Evolutionary conservation across 2,888 invertebrate genomes (phyloP).

Genomic region (Ectropis crepuscularia): DNA sequence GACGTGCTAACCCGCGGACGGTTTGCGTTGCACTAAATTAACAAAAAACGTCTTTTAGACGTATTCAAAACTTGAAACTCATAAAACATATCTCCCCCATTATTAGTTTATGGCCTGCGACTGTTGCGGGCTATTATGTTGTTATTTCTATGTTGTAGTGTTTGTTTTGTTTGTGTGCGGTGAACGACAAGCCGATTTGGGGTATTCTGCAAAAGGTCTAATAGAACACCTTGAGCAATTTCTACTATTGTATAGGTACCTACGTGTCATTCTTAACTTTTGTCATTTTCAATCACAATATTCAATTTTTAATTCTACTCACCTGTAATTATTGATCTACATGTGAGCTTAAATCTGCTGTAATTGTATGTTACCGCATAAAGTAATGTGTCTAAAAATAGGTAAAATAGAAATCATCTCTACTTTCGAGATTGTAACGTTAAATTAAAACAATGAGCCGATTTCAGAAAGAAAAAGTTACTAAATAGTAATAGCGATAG

Average conservation of each 20-base stretch:
- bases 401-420: too few species aligned
- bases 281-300: not conserved
- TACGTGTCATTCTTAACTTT: not conserved
- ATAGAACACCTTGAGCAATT: constrained; percentile 24
- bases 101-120: constrained; percentile 83
- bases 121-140: constrained; percentile 80
- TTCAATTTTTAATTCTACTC: too few species aligned
- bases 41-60: constrained; percentile 70
- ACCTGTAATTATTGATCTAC: too few species aligned
- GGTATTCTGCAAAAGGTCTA: constrained; percentile 50
- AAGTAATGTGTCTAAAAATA: too few species aligned
- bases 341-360: too few species aligned
- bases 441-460: too few species aligned
- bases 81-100: constrained; percentile 84
- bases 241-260: constrained; percentile 4
- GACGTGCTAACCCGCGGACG: constrained; percentile 72
- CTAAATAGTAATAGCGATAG: too few species aligned
- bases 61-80: constrained; percentile 81
- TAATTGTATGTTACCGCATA: too few species aligned
- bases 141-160: constrained; percentile 73
- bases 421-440: too few species aligned
- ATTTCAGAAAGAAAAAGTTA: too few species aligned
- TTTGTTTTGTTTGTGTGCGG: constrained; percentile 79
- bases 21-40: constrained; percentile 75
- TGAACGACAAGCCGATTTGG: constrained; percentile 70